These are phyloP conservation scores for Syngnathus scovelli DNA, from an alignment of 2,113 vertebrate genomes.

Conservation along the genomic window DNA sequence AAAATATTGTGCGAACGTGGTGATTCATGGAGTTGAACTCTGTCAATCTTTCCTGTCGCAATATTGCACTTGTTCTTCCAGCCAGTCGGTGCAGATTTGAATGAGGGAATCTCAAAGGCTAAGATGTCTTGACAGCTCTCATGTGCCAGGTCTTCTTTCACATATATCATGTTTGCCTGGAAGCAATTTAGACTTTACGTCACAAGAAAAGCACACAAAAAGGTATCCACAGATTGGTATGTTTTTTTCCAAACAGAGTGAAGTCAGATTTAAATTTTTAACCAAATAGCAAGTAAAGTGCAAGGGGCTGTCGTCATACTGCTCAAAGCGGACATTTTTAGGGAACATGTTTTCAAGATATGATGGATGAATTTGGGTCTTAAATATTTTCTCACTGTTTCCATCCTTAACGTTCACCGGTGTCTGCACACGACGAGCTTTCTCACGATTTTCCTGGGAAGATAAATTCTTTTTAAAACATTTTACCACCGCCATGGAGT, in stretches of 20 bases:
- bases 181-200: constrained; percentile 49
- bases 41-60: constrained; percentile 23
- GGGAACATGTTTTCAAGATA: constrained; percentile 24
- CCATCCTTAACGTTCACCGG: background rate
- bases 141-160: constrained; percentile 41
- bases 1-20: background rate
- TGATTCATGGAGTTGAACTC: constrained; percentile 40
- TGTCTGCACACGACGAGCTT: background rate
- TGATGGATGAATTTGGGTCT: constrained; percentile 41
- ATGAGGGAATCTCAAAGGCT: constrained; percentile 21
- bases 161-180: constrained; percentile 42
- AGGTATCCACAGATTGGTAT: constrained; percentile 33
- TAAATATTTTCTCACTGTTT: constrained; percentile 25
- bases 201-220: constrained; percentile 32
- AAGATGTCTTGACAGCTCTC: constrained; percentile 25
- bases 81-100: constrained; percentile 35
- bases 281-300: constrained; percentile 29
- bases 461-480: background rate
- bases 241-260: constrained; percentile 27
- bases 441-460: constrained; percentile 17
- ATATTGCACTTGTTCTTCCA: constrained; percentile 16
- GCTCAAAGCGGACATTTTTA: constrained; percentile 27
- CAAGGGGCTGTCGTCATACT: constrained; percentile 16
- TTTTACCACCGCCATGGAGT: too few species aligned
- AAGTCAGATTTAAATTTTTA: constrained; percentile 22